A percentile compares a stretch with the other conserved stretches of the same genome.
Evolutionary conservation across 53 echinoderm and acorn worm genomes (phyloP).

Genomic region (Temnopleurus reevesii): DNA sequence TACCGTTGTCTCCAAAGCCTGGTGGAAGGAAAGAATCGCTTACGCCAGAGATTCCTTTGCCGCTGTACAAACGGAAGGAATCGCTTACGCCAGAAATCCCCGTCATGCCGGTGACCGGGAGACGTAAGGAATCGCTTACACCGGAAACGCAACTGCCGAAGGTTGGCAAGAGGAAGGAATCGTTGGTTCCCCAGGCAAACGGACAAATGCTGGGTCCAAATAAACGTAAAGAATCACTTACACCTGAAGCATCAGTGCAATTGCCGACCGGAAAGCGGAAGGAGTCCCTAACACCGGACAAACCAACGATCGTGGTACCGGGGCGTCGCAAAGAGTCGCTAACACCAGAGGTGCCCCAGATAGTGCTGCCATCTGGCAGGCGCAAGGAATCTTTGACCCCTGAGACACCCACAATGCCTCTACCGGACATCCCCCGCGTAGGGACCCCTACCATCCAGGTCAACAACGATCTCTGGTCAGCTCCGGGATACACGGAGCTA

Average conservation of each 20-base stretch:
- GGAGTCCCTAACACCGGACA: constrained; percentile 14
- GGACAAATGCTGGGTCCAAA: background rate
- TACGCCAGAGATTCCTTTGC: constrained; percentile 3
- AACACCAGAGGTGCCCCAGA: constrained; percentile 12
- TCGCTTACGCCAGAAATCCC: constrained; percentile 42
- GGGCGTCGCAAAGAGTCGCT: constrained; percentile 34
- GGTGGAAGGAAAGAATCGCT: background rate
- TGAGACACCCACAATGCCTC: constrained; percentile 52
- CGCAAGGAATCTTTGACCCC: constrained; percentile 47
- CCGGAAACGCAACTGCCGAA: background rate
- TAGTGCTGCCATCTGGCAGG: background rate
- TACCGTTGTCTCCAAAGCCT: background rate
- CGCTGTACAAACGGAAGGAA: constrained; percentile 51
- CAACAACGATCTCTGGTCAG: background rate
- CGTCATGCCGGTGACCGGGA: constrained; percentile 41
- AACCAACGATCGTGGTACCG: background rate
- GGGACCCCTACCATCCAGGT: background rate
- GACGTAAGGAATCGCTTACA: constrained; percentile 40
- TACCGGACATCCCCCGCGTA: constrained; percentile 23
- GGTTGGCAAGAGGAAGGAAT: background rate
- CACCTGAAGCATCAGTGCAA: background rate
- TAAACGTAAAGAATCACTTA: constrained; percentile 31
- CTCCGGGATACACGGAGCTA: constrained; percentile 50
- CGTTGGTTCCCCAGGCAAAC: background rate
- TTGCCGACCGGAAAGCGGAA: constrained; percentile 23